A percentile compares a stretch with the other conserved stretches of the same genome.
Conservation (phyloP, 2,797 vertebrate genomes). For the Coregonus ussuriensis region DNA sequence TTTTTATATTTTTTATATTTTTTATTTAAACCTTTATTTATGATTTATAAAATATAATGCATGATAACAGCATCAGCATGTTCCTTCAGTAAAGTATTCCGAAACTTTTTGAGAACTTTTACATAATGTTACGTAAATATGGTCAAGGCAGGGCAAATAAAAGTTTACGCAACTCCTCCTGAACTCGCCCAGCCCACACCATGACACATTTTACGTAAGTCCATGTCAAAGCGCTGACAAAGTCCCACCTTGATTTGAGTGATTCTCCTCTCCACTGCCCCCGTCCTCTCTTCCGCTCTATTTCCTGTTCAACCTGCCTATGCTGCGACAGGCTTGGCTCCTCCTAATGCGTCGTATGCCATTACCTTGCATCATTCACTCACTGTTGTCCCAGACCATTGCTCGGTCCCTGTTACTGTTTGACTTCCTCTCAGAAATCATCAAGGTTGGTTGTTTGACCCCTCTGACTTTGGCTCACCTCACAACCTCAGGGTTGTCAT, state of each 20-base stretch:
- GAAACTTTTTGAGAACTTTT: constrained; percentile 12
- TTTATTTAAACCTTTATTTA: too few species aligned
- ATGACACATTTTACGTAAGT: constrained; percentile 46
- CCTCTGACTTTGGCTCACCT: neutral
- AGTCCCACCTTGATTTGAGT: constrained; percentile 38
- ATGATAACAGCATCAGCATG: neutral
- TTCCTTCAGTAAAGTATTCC: neutral
- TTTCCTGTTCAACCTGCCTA: constrained; percentile 10
- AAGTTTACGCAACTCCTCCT: constrained; percentile 6
- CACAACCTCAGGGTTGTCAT: too few species aligned
- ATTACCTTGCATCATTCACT: constrained; percentile 9
- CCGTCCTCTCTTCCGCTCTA: constrained; percentile 33
- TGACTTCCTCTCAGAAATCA: neutral
- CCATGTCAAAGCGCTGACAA: constrained; percentile 9
- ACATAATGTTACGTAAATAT: constrained; percentile 44
- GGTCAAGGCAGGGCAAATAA: constrained; percentile 33
- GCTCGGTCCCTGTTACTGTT: neutral
- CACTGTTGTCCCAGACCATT: neutral
- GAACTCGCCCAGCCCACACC: constrained; percentile 37
- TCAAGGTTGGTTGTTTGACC: neutral
- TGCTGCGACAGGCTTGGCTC: constrained; percentile 2
- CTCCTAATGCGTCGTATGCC: neutral
- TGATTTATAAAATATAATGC: neutral
- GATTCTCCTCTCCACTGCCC: constrained; percentile 13
- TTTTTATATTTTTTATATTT: too few species aligned